phyloP scores from a whole-genome alignment of 2,888 invertebrate species.

The Oasisia sp. region DNA sequence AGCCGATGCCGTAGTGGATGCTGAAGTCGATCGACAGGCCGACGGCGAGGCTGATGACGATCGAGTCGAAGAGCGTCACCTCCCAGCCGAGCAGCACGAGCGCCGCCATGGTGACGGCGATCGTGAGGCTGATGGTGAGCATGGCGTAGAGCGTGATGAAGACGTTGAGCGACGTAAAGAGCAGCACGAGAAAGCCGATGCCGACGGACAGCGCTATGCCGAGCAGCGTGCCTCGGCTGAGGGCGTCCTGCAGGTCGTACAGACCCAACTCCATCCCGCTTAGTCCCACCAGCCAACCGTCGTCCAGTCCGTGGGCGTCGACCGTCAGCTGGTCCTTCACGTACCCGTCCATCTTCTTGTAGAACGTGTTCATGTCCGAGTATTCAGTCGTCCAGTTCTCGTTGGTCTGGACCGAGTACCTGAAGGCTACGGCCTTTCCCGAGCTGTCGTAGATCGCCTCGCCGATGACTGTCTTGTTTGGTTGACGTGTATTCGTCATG shows the following conservation, averaged over 20 bases:
- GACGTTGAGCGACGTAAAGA: conserved; percentile 84
- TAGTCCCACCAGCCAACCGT: conserved; percentile 19
- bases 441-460: conserved; percentile 13
- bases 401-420: background rate
- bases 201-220: conserved; percentile 84
- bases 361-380: conserved; percentile 19
- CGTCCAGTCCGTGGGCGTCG: conserved; percentile 20
- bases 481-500: background rate
- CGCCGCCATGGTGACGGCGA: conserved; percentile 79
- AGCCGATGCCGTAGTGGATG: conserved; percentile 89
- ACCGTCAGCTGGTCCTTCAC: background rate
- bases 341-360: background rate
- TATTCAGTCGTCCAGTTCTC: conserved; percentile 22
- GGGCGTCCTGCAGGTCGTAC: conserved; percentile 14
- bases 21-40: conserved; percentile 93
- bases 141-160: conserved; percentile 85
- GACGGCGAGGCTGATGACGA: conserved; percentile 90
- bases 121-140: conserved; percentile 82
- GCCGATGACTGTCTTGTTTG: background rate
- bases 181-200: conserved; percentile 80
- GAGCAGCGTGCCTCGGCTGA: conserved; percentile 76
- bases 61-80: conserved; percentile 91
- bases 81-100: conserved; percentile 79
- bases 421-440: conserved; percentile 9
- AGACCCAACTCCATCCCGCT: background rate